Evolutionary conservation across 2,113 vertebrate species (phyloP), one percentile per base, ranked within the genome.

Genomic region (Xiphophorus couchianus): DNA sequence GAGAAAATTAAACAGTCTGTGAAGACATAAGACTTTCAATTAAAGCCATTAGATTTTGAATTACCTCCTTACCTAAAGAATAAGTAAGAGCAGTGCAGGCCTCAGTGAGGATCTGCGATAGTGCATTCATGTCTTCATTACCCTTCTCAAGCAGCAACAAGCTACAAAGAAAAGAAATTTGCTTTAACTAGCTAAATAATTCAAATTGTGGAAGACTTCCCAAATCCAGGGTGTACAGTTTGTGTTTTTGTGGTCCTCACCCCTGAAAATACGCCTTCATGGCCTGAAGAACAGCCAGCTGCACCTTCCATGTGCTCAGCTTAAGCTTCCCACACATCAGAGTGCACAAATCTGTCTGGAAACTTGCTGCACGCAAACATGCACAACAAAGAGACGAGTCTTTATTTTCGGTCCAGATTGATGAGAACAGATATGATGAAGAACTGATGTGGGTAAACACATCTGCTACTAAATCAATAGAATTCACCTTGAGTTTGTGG

Each of bases 241-340:
- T 39, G 2, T 62, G 17, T 15, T 37, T 37, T 11, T 3, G 8
- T 35, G 2, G 9, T 27, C 1, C 88, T 95, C 94, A 98, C 97
- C 95, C 95, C 89, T 96, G 93, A 89, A 96, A 97, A 91, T 95
- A 99, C 11, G 94, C 92, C 79, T 97, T 98, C 97, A 99, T 97
- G 62, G 95, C 93, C 80, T 97, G 96, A 0, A 99, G 92, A 27
- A 97, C 96, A 35, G 91, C 96, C 0, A 99, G 93, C 89, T 99
- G 97, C 14, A 99, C 97, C 68, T 96, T 98, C 98, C 98, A 99
- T 0, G 96, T 99, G 93, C 97, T 97, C 66, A 97, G 95, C 77
- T 97, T 97, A 74, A 99, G 92, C 65, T 94, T 94, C 14, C 96
- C 95, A 79, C 96, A 98, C 97, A 99, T 98, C 62, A 98, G 69